phyloP scores from a whole-genome alignment of 2,888 invertebrate genomes.

The Cylloceria caligata region DNA sequence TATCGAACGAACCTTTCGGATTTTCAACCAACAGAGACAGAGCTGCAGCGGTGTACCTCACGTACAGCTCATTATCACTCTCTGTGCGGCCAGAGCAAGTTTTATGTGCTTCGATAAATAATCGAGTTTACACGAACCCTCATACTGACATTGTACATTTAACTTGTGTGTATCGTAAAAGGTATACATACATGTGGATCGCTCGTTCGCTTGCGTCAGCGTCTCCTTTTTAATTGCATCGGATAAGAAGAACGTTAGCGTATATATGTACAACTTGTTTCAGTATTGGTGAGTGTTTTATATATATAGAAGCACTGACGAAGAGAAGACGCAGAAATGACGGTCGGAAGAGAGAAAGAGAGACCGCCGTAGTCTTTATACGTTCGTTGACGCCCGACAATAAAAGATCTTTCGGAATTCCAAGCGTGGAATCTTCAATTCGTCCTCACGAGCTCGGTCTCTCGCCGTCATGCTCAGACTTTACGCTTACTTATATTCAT shows the following conservation, averaged over 20 bases:
- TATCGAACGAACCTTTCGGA: constrained; percentile 13
- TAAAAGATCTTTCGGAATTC: constrained; percentile 65
- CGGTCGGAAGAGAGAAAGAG: constrained; percentile 8
- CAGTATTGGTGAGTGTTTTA: constrained; percentile 13
- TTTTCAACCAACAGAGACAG: background rate
- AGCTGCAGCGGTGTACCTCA: constrained; percentile 18
- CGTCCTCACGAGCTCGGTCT: constrained; percentile 30
- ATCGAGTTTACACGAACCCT: constrained; percentile 44
- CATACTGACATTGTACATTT: constrained; percentile 28
- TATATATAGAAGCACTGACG: constrained; percentile 30
- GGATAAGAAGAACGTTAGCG: constrained; percentile 35
- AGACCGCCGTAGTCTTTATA: constrained; percentile 50
- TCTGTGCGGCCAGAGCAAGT: constrained; percentile 32
- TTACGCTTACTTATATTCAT: constrained; percentile 26
- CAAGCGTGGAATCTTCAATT: constrained; percentile 58
- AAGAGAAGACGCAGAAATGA: constrained; percentile 8
- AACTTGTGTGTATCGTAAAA: background rate
- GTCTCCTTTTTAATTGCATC: constrained; percentile 52
- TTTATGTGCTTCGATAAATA: constrained; percentile 40
- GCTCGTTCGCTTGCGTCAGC: constrained; percentile 35
- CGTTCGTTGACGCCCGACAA: constrained; percentile 66
- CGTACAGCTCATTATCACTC: constrained; percentile 49
- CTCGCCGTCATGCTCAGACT: constrained; percentile 32
- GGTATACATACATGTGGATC: background rate
- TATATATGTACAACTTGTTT: background rate